Base-by-base conservation (phyloP, 2,888 invertebrate species). In the Eurois occulta region DNA sequence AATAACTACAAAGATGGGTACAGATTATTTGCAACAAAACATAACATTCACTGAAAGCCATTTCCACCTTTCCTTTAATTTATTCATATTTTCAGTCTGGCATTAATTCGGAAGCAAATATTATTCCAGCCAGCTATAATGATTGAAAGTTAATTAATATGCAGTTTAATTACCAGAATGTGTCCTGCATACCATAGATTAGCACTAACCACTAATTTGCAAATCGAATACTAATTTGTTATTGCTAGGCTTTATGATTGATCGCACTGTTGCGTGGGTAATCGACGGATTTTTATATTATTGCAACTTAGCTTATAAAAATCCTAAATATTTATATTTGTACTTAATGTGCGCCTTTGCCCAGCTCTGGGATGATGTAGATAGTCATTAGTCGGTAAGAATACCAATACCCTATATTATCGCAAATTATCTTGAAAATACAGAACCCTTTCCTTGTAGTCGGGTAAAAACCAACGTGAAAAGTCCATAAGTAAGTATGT, bases 201-300 rank as follows among this genome's bases (percentile, higher is more conserved):
- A 83, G 58, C 60, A n/a, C 2, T 28, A 60, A 71, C 41, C 24
- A 78, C 32, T 72, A 65, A 78, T 75, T 78, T 83, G 69, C 48
- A 78, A 76, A 86, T 80, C 78, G 48, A 83, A 77, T 80, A 65
- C 60, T 68, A 62, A 80, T 76, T 69, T 58, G 35, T 35, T 38
- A 43, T 46, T 60, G 35, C 16, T 41, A 13, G 41, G 41, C 6
- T 66, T 21, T 66, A 72, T 75, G 46, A 79, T 65, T 72, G 68
- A 72, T 81, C 24, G 28, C 72, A 69, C 52, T 75, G 48, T 72
- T 67, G 72, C 65, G 48, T 69, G 13, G 52, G 16, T 6, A 13
- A 21, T 67, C 1, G 11, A 10, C 8, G 28, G 11, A 48, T 43
- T 78, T 24, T n/a, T 35, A 68, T 78, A 7, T 71, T 28, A 24